A percentile compares a stretch with the other conserved stretches of the same genome.
Conservation (phyloP, 2,113 vertebrate genomes). For the Globicephala melas region DNA sequence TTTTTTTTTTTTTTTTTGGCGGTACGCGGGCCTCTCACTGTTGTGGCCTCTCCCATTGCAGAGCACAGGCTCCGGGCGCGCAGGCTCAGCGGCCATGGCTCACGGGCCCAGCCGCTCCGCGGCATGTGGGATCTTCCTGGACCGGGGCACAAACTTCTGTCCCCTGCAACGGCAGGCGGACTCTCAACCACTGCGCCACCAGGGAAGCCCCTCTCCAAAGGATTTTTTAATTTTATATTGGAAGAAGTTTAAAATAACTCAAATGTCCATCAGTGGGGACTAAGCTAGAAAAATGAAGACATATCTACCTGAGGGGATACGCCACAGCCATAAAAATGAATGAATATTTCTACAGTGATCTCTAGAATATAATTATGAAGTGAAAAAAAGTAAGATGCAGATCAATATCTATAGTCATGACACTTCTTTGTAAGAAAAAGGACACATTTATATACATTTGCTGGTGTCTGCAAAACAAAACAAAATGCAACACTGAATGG, state of each 20-base stretch:
- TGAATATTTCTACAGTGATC: neutral
- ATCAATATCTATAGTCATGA: neutral
- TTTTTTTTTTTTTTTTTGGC: neutral
- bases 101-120: no score
- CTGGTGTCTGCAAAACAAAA: neutral
- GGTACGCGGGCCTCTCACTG: no score
- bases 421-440: neutral
- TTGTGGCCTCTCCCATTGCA: no score
- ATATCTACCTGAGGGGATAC: neutral
- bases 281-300: neutral
- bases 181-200: no score
- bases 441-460: neutral
- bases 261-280: neutral
- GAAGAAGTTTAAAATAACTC: neutral
- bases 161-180: no score
- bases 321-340: neutral
- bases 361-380: neutral
- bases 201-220: no score
- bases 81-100: no score
- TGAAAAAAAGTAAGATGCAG: neutral
- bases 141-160: no score
- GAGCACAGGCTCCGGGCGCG: no score
- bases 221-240: neutral
- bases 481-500: neutral
- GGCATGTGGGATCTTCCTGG: no score